Conservation (phyloP, 1,140 invertebrate species). For the Wiebesia pumilae region DNA sequence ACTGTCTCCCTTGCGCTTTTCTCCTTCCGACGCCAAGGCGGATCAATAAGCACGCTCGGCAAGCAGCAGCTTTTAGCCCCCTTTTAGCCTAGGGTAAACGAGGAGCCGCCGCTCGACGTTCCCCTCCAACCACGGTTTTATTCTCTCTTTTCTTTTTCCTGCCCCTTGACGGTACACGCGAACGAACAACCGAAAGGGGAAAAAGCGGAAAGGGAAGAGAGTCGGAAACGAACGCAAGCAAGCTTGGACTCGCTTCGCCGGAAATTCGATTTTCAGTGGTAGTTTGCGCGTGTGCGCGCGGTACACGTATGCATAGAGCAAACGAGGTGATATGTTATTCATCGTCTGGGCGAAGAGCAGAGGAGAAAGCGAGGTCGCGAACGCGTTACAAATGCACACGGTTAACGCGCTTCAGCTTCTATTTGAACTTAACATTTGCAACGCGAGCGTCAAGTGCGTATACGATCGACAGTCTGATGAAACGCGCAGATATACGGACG, state of each 20-base stretch:
- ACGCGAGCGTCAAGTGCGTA: no score
- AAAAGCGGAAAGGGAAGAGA: no score
- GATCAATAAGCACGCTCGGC: conserved; percentile 58
- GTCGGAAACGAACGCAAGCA: not conserved
- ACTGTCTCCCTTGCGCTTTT: not conserved
- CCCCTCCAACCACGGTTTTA: not conserved
- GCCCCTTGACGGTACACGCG: not conserved
- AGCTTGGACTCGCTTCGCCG: not conserved
- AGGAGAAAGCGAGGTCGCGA: not conserved
- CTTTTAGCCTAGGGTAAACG: not conserved
- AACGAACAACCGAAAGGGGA: not conserved
- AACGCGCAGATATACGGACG: no score
- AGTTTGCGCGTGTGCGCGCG: not conserved
- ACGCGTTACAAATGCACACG: not conserved
- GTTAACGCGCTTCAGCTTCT: not conserved
- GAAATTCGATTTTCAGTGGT: conserved; percentile 52
- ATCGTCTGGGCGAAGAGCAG: conserved; percentile 17
- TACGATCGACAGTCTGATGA: no score
- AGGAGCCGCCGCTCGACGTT: not conserved
- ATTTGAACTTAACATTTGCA: no score
- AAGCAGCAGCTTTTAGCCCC: conserved; percentile 43
- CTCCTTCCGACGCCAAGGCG: conserved; percentile 13
- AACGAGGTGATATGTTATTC: conserved; percentile 41
- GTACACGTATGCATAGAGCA: not conserved
- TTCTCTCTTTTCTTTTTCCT: not conserved